These are phyloP conservation scores for Zoroaster sp. DNA, from an alignment of 53 echinoderm and acorn worm species.

Conservation along the genomic window DNA sequence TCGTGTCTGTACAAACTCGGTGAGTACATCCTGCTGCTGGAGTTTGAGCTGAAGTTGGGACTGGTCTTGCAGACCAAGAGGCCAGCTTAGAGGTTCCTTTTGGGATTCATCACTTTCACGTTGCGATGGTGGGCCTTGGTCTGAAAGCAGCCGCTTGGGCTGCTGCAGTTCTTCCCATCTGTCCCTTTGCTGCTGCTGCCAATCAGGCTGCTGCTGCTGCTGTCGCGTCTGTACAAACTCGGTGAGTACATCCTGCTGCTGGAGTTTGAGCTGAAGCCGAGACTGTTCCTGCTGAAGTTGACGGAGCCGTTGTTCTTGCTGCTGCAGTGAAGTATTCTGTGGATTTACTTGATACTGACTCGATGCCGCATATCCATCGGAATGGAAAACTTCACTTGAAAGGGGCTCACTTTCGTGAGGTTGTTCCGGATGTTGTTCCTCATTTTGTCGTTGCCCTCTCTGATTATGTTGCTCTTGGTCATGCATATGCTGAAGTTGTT, in stretches of 20 bases:
- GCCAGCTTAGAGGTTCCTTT: no score
- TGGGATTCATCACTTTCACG: no score
- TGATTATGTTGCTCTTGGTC: neutral
- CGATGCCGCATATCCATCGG: neutral
- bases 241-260: neutral
- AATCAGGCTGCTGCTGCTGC: neutral
- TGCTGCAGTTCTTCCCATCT: conserved; percentile 37
- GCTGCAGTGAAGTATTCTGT: no score
- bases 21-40: neutral
- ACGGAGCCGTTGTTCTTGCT: neutral
- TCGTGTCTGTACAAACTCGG: neutral
- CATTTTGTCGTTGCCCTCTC: no score
- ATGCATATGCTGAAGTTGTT: neutral
- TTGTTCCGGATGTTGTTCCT: no score
- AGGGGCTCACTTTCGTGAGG: no score
- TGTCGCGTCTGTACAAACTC: neutral
- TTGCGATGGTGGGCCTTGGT: no score
- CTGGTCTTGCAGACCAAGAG: no score
- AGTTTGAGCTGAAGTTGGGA: neutral
- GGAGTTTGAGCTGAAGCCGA: neutral
- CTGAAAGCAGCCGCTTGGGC: neutral
- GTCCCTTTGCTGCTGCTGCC: conserved; percentile 27
- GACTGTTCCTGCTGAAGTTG: neutral
- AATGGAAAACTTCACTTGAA: neutral
- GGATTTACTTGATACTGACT: neutral